Percentiles rank a stretch among this genome's conserved stretches.
These are phyloP conservation scores for Ephialtes manifestator DNA, from an alignment of 2,888 invertebrate genomes.

Conservation along the genomic window DNA sequence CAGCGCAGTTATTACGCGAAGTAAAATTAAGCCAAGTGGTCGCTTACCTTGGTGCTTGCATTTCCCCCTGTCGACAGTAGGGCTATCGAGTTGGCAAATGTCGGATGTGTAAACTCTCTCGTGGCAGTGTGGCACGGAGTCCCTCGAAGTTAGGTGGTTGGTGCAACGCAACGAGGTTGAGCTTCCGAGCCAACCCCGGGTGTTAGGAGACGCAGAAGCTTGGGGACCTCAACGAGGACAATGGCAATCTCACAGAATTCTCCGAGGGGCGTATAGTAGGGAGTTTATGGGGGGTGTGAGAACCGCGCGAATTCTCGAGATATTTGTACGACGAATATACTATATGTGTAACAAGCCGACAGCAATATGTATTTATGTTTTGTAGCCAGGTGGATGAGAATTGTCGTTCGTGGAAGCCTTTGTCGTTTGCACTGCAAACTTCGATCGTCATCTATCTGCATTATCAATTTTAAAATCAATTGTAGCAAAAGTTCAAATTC, in stretches of 20 bases:
- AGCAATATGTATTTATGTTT: slow-evolving; percentile 2
- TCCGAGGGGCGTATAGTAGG: not conserved
- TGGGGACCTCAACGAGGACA: slow-evolving; percentile 55
- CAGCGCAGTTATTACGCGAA: slow-evolving; percentile 43
- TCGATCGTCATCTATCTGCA: not conserved
- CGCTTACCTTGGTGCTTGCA: too few relatives aligned
- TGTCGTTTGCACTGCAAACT: not conserved
- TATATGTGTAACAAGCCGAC: not conserved
- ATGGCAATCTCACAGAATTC: slow-evolving; percentile 55
- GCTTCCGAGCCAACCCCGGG: slow-evolving; percentile 39
- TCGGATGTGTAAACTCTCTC: slow-evolving; percentile 54
- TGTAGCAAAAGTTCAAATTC: too few relatives aligned
- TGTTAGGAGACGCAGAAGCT: slow-evolving; percentile 21
- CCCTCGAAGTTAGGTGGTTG: slow-evolving; percentile 41
- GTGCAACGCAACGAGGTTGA: slow-evolving; percentile 18
- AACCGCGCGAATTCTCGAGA: slow-evolving; percentile 48
- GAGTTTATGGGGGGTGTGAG: not conserved
- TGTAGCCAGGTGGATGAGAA: slow-evolving; percentile 8
- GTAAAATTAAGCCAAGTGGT: slow-evolving; percentile 64
- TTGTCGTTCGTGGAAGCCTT: slow-evolving; percentile 2
- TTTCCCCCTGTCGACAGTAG: slow-evolving; percentile 39
- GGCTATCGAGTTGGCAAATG: slow-evolving; percentile 63
- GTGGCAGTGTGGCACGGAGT: not conserved
- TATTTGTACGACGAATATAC: slow-evolving; percentile 57
- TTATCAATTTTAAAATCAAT: not conserved